These are phyloP conservation scores for Intellagama lesueurii DNA, from an alignment of 2,797 vertebrate species.

Conservation along the genomic window DNA sequence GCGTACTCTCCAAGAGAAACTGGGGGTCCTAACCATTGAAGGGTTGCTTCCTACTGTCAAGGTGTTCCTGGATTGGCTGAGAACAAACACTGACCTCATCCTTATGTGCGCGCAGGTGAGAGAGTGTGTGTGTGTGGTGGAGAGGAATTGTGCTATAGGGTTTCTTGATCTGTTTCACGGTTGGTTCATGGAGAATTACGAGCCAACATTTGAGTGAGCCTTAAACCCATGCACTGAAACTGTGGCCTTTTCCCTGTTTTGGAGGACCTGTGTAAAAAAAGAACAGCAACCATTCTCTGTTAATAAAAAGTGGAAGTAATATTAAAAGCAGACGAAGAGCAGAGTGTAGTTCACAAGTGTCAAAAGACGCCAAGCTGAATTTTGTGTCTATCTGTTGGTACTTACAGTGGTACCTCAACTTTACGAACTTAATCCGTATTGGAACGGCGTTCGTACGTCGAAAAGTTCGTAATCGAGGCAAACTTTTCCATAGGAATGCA, in stretches of 20 bases:
- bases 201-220: not conserved
- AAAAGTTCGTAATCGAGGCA: too few species aligned
- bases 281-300: accelerated
- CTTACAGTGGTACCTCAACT: too few species aligned
- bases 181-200: not conserved
- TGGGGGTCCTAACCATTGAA: constrained; percentile 90
- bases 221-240: not conserved
- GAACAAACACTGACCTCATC: constrained; percentile 95
- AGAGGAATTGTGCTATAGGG: too few species aligned
- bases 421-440: too few species aligned
- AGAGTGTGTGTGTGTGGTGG: accelerated
- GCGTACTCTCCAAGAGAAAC: constrained; percentile 89
- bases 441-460: too few species aligned
- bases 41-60: constrained; percentile 93
- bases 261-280: too few species aligned
- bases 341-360: too few species aligned
- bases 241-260: not conserved
- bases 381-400: too few species aligned
- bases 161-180: not conserved
- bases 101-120: constrained; percentile 94
- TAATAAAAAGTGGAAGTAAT: not conserved
- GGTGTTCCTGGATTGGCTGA: constrained; percentile 95
- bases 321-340: too few species aligned
- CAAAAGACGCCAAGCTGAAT: too few species aligned
- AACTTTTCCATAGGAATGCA: too few species aligned